Evolutionary conservation across 1,140 invertebrate species (phyloP).

Genomic region (Agrypnia vestita): DNA sequence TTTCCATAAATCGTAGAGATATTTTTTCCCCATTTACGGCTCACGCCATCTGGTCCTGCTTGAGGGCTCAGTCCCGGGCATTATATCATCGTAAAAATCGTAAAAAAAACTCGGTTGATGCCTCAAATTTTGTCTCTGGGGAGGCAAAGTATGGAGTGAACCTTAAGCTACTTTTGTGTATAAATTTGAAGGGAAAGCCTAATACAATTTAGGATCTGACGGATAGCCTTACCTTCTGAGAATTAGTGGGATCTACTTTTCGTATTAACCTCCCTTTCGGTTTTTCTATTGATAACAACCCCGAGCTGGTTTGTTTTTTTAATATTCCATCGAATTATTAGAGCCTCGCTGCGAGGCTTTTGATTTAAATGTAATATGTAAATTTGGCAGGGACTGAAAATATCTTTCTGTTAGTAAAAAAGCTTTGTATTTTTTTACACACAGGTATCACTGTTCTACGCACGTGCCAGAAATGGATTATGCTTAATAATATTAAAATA

Average conservation of each 20-base stretch:
- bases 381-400: too few species aligned
- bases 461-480: too few species aligned
- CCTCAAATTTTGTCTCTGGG: constrained; percentile 53
- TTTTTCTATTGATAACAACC: constrained; percentile 27
- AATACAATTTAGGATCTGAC: constrained; percentile 25
- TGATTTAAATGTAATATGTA: too few species aligned
- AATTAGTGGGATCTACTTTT: constrained; percentile 23
- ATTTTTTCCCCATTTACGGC: constrained; percentile 54
- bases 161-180: constrained; percentile 42
- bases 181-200: constrained; percentile 48
- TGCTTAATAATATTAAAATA: too few species aligned
- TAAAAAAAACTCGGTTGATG: constrained; percentile 56
- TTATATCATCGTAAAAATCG: constrained; percentile 60
- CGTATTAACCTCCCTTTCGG: constrained; percentile 3
- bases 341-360: not conserved
- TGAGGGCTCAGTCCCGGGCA: constrained; percentile 57
- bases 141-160: constrained; percentile 9
- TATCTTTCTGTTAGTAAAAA: too few species aligned
- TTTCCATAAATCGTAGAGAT: constrained; percentile 58
- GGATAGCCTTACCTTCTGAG: constrained; percentile 25
- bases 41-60: constrained; percentile 52
- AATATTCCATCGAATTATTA: constrained; percentile 27
- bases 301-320: constrained; percentile 4
- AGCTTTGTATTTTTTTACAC: too few species aligned
- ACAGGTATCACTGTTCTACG: too few species aligned